A percentile compares a stretch with the other conserved stretches of the same genome.
These are phyloP conservation scores for Calonectris borealis DNA, from an alignment of 2,113 vertebrate genomes.

Conservation along the genomic window DNA sequence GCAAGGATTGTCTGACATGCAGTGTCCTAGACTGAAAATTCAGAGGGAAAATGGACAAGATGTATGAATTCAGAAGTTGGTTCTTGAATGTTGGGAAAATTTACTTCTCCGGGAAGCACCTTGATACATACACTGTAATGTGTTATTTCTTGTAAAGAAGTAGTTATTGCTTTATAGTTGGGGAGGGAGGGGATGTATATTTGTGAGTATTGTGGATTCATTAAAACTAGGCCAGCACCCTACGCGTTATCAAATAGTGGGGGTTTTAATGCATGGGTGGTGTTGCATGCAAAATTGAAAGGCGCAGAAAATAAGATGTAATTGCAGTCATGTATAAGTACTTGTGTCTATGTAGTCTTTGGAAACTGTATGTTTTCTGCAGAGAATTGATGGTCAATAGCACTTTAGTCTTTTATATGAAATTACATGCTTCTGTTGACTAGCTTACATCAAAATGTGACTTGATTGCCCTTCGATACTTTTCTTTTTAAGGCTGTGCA, in stretches of 20 bases:
- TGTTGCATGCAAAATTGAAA: neutral
- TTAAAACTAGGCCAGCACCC: neutral
- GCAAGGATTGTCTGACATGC: neutral
- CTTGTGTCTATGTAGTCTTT: neutral
- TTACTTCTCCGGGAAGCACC: neutral
- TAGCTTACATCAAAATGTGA: neutral
- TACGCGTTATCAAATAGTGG: neutral
- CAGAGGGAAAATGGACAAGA: neutral
- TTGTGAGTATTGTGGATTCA: neutral
- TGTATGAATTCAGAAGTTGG: neutral
- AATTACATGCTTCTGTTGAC: neutral
- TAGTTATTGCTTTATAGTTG: neutral
- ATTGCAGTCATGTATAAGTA: neutral
- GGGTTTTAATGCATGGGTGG: neutral
- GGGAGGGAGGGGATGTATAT: no score
- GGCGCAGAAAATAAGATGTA: neutral
- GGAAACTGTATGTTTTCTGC: neutral
- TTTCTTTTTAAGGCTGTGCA: neutral
- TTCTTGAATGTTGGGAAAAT: neutral
- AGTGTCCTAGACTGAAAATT: neutral
- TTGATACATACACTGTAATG: neutral
- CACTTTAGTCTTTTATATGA: neutral
- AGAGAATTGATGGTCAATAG: neutral
- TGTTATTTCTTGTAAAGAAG: neutral
- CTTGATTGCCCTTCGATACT: neutral